Evolutionary conservation across 1,140 invertebrate genomes (phyloP).

Genomic region (Drosophila insularis): DNA sequence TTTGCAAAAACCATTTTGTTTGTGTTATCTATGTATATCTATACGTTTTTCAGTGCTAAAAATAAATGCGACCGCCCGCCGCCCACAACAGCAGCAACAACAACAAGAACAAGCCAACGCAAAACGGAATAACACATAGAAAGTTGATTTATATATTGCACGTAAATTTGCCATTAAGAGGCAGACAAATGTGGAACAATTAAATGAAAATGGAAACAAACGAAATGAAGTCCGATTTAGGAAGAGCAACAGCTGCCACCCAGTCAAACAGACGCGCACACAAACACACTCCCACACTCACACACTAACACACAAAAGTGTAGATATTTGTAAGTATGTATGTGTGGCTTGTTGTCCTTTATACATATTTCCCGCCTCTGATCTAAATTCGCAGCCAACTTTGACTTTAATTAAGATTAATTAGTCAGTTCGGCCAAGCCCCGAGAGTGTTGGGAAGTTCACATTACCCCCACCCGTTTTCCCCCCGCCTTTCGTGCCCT

Average conservation of each 20-base stretch:
- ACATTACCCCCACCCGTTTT: neutral
- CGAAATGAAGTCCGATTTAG: conserved; percentile 14
- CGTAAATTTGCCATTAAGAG: conserved; percentile 74
- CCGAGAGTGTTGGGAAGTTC: conserved; percentile 23
- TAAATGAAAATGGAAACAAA: conserved; percentile 71
- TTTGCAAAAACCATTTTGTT: conserved; percentile 51
- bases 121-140: neutral
- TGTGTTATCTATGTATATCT: conserved; percentile 34
- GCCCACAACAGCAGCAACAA: conserved; percentile 17
- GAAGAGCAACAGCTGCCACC: conserved; percentile 66
- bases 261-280: conserved; percentile 7
- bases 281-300: conserved; percentile 5
- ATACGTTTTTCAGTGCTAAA: conserved; percentile 49
- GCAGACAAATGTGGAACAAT: conserved; percentile 77
- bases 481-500: too few relatives aligned
- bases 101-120: neutral
- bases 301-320: neutral
- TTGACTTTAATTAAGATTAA: conserved; percentile 78
- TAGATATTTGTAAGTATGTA: neutral
- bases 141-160: conserved; percentile 76
- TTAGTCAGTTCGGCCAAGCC: conserved; percentile 47
- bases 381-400: conserved; percentile 51
- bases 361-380: conserved; percentile 8
- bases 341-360: conserved; percentile 10
- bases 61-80: conserved; percentile 55